Evolutionary conservation across 2,797 vertebrate species (phyloP), one percentile per base, ranked within the genome.

Genomic region (Spinus olivaceus): DNA sequence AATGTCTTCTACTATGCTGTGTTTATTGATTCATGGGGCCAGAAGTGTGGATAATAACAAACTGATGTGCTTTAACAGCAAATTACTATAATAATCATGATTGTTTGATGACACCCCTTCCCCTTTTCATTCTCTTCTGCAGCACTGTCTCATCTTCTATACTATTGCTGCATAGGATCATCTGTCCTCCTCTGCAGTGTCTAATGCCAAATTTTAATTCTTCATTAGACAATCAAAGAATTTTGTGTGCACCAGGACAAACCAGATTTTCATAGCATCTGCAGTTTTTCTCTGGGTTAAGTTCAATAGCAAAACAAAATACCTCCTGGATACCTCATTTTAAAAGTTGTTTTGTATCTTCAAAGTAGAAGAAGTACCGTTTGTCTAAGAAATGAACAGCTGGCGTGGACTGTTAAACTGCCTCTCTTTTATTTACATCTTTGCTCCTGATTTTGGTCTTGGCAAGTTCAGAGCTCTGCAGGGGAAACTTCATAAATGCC

Each of bases 381-480:
- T 93, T 56, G 16, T 65, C 25, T 69, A 37, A 63, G 53, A 72
- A 51, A 47, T 14, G 2, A 74, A 57, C 57, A 50, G 9, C 9
- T 46, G 37, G 7, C 57, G 12, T 51, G 44, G n/a, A 25, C 5
- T 70, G 39, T 69, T 78, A 64, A 91, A 72, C n/a, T n/a, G 14
- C 2, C 2, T 47, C 35, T 64, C 17, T 49, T 54, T 54, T 66
- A 59, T 44, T 67, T 65, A 12, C 8, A 25, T 82, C 60, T 72
- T 95, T 92, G 35, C 39, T 88, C n/a, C 71, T 80, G 44, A 56
- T 86, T 95, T 94, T 66, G 44, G 56, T 81, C 41, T 88, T 67
- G 56, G 53, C 56, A 87, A 63, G 49, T 82, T 92, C 86, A 71
- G 81, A 57, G 54, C 56, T 89, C 71, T 85, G 37, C 61, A 51